Percentiles rank a stretch among this genome's conserved stretches.
Evolutionary conservation across 1,140 invertebrate genomes (phyloP).

Genomic region (Sycobia sp.): DNA sequence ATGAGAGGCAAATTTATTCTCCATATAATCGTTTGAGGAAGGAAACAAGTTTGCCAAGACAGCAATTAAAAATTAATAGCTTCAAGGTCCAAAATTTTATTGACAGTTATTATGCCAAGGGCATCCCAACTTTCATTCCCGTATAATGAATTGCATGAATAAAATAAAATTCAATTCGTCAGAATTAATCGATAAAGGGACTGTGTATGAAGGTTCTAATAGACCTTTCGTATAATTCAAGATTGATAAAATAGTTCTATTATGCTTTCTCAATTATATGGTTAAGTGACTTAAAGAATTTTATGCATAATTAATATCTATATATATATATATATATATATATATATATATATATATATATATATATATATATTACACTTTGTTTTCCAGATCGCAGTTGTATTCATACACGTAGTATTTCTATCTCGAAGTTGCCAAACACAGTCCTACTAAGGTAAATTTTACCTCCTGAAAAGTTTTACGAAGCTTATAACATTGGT

Average conservation of each 20-base stretch:
- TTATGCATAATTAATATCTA: no score
- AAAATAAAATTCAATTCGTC: conserved; percentile 1
- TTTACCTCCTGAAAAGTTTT: no score
- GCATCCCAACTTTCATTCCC: not conserved
- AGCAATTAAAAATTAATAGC: conserved; percentile 12
- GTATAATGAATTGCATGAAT: not conserved
- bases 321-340: no score
- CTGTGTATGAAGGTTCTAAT: no score
- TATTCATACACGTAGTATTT: no score
- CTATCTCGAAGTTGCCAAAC: no score
- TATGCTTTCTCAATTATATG: not conserved
- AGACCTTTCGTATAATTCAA: no score
- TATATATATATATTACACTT: no score
- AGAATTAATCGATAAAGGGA: not conserved
- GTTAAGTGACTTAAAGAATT: not conserved
- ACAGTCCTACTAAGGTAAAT: no score
- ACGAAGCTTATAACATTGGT: no score
- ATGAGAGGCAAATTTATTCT: not conserved
- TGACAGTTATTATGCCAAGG: conserved; percentile 1
- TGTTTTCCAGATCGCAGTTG: no score
- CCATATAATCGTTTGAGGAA: not conserved
- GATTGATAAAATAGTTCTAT: no score
- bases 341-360: not conserved
- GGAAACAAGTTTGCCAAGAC: not conserved
- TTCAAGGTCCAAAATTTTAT: conserved; percentile 2